phyloP scores from a whole-genome alignment of 2,113 vertebrate species.

The Scytalopus superciliaris region DNA sequence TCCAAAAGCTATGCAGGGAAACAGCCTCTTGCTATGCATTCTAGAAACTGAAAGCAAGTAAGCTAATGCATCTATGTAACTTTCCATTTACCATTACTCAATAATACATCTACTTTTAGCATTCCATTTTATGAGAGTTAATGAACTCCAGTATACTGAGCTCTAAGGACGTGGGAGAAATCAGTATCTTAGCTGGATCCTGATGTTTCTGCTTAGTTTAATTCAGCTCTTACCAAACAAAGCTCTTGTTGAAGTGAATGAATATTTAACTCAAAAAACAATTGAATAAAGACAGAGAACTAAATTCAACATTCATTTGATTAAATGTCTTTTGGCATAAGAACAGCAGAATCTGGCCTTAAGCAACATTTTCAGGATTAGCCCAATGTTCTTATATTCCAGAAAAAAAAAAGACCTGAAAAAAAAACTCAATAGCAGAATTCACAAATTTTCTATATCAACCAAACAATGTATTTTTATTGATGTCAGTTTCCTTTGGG shows the following conservation, averaged over 20 bases:
- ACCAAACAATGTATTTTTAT: neutral
- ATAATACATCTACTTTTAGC: neutral
- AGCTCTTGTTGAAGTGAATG: constrained; percentile 18
- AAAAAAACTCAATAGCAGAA: neutral
- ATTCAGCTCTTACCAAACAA: constrained; percentile 8
- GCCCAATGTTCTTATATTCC: neutral
- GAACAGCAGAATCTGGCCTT: neutral
- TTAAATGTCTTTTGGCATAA: constrained; percentile 18
- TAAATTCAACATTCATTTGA: constrained; percentile 27
- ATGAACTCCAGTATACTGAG: constrained; percentile 8
- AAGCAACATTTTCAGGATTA: neutral
- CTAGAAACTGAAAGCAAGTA: neutral
- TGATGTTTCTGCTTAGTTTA: constrained; percentile 41
- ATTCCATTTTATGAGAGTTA: constrained; percentile 3
- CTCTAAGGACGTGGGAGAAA: constrained; percentile 15
- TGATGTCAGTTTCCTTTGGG: constrained; percentile 3
- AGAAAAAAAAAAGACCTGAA: neutral
- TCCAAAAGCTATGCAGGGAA: neutral
- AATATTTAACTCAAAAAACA: neutral
- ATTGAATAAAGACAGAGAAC: constrained; percentile 13
- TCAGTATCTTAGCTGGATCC: neutral
- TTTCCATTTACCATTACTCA: neutral
- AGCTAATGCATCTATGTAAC: neutral
- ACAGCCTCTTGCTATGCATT: neutral
- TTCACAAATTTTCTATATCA: constrained; percentile 2